Conservation (phyloP, 1,140 invertebrate genomes). For the Trialeurodes vaporariorum region DNA sequence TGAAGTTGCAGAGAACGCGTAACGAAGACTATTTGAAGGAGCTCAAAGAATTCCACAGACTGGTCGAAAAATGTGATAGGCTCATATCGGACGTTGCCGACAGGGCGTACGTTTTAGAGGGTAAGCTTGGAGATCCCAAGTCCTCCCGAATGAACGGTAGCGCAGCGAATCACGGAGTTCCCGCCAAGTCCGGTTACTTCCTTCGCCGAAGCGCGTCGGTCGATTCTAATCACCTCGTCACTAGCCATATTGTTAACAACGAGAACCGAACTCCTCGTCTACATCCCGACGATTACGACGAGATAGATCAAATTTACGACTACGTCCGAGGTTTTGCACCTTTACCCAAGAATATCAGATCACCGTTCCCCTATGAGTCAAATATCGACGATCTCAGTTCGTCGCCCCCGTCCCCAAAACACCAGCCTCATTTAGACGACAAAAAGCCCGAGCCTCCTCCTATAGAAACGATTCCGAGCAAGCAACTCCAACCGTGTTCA, state of each 20-base stretch:
- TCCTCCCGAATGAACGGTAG: slow-evolving; percentile 14
- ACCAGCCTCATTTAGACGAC: slow-evolving; percentile 27
- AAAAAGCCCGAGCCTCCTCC: slow-evolving; percentile 72
- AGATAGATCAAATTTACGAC: slow-evolving; percentile 94
- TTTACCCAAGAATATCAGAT: slow-evolving; percentile 65
- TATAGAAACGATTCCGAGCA: slow-evolving; percentile 79
- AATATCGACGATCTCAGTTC: neutral
- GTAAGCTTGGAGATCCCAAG: slow-evolving; percentile 48
- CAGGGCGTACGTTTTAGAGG: slow-evolving; percentile 59
- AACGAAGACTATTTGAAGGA: slow-evolving; percentile 70
- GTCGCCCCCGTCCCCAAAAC: slow-evolving; percentile 16
- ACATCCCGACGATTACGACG: slow-evolving; percentile 74
- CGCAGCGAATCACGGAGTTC: slow-evolving; percentile 38
- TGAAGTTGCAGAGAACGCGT: slow-evolving; percentile 70
- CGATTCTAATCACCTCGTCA: slow-evolving; percentile 48
- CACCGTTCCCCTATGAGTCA: slow-evolving; percentile 42
- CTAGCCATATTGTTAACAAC: slow-evolving; percentile 32
- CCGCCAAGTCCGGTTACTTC: slow-evolving; percentile 46
- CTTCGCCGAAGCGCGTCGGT: slow-evolving; percentile 57
- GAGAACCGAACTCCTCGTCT: slow-evolving; percentile 33
- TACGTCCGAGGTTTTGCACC: slow-evolving; percentile 86
- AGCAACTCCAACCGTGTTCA: slow-evolving; percentile 28
- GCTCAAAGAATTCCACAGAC: slow-evolving; percentile 64
- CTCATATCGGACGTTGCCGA: slow-evolving; percentile 72
- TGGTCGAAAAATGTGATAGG: slow-evolving; percentile 65